These are phyloP conservation scores for Brotula barbata DNA, from an alignment of 2,797 vertebrate species.

Conservation along the genomic window DNA sequence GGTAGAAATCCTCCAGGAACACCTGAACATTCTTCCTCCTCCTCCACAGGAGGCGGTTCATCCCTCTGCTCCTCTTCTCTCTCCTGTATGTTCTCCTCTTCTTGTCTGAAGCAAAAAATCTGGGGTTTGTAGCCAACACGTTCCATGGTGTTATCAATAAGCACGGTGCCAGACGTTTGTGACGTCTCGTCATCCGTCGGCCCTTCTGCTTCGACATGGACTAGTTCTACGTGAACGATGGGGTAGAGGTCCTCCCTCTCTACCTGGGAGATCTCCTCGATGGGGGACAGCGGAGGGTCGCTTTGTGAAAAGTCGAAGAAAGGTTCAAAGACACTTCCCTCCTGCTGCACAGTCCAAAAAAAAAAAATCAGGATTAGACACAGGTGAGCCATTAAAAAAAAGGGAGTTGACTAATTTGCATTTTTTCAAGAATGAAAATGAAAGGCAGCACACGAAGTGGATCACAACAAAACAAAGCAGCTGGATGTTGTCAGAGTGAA, in stretches of 20 bases:
- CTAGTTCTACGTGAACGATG: constrained; percentile 21
- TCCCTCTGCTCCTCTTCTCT: constrained; percentile 50
- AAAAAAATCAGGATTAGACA: no score
- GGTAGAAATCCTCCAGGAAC: constrained; percentile 37
- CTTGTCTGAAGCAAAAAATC: background rate
- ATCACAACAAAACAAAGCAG: constrained; percentile 8
- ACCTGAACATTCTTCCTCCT: constrained; percentile 33
- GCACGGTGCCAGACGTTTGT: background rate
- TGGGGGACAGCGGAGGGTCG: constrained; percentile 80
- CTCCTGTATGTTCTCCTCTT: constrained; percentile 26
- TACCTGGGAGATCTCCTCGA: constrained; percentile 73
- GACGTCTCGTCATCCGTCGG: background rate
- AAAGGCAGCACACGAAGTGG: background rate
- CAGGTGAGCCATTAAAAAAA: no score
- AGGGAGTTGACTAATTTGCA: no score
- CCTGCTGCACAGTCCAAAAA: constrained; percentile 54
- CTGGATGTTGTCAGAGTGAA: constrained; percentile 21
- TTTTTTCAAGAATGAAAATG: no score
- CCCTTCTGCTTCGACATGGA: background rate
- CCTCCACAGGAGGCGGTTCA: constrained; percentile 20
- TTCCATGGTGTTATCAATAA: constrained; percentile 14
- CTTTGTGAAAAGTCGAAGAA: constrained; percentile 45
- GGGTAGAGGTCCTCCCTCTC: constrained; percentile 59
- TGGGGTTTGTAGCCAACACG: constrained; percentile 84
- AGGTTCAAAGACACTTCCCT: constrained; percentile 39